phyloP scores from a whole-genome alignment of 1,140 invertebrate species.

The Pseudobourletiella spinata region DNA sequence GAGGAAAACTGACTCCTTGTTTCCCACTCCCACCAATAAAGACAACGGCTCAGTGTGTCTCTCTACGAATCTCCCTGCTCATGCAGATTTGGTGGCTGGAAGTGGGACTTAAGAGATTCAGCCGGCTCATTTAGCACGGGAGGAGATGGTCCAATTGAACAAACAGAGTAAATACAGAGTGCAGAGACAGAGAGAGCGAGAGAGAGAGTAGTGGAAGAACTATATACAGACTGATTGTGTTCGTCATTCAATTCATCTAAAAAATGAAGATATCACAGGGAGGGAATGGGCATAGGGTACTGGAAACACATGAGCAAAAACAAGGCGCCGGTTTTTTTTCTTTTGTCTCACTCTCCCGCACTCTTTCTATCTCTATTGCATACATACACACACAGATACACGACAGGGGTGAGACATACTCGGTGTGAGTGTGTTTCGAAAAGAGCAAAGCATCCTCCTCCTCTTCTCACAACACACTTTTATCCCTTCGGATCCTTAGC shows the following conservation, averaged over 20 bases:
- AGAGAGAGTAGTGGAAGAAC: background rate
- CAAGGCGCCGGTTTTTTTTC: constrained; percentile 28
- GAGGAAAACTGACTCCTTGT: too few relatives aligned
- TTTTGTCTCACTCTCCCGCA: constrained; percentile 7
- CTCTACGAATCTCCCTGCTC: too few relatives aligned
- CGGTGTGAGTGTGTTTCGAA: too few relatives aligned
- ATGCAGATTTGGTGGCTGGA: too few relatives aligned
- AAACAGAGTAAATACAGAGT: background rate
- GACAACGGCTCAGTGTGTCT: too few relatives aligned
- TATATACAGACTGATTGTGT: constrained; percentile 15
- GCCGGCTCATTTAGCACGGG: background rate
- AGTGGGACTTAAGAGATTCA: background rate
- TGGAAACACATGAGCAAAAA: constrained; percentile 10
- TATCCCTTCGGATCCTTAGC: too few relatives aligned
- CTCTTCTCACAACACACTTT: too few relatives aligned
- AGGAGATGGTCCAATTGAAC: background rate
- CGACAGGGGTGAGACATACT: too few relatives aligned
- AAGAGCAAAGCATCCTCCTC: too few relatives aligned
- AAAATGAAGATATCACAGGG: constrained; percentile 14
- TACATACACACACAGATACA: background rate
- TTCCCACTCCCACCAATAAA: too few relatives aligned
- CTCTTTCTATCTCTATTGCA: background rate
- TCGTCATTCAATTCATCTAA: constrained; percentile 20
- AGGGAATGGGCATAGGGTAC: background rate
- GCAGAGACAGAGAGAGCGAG: background rate